A percentile compares a stretch with the other conserved stretches of the same genome.
Conservation (phyloP, 2,888 invertebrate genomes). For the Bellardia bayeri region DNA sequence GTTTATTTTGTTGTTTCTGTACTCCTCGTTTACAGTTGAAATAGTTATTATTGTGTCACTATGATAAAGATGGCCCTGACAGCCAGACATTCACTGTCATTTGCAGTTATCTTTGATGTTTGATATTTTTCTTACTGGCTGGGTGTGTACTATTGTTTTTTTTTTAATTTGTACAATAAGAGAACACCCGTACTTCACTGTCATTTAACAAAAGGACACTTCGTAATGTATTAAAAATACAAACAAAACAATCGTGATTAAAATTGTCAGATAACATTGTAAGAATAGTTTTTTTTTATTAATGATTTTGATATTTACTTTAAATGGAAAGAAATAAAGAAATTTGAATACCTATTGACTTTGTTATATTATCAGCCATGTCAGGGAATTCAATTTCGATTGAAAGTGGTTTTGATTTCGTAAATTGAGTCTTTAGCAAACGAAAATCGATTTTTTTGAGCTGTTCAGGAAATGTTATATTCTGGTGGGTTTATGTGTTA, state of each 20-base stretch:
- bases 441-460: too few species aligned
- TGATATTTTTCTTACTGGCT: constrained; percentile 40
- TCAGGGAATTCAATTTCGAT: too few species aligned
- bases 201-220: neutral
- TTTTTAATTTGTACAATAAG: neutral
- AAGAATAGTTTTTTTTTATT: neutral
- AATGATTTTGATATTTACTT: neutral
- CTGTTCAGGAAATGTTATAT: too few species aligned
- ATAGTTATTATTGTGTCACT: constrained; percentile 42
- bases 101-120: constrained; percentile 67
- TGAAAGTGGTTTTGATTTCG: too few species aligned
- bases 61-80: constrained; percentile 46
- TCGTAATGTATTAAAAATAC: neutral
- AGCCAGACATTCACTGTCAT: constrained; percentile 60
- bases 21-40: constrained; percentile 36
- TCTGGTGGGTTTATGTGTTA: too few species aligned
- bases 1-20: constrained; percentile 19
- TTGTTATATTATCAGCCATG: too few species aligned
- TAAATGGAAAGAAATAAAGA: neutral
- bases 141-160: neutral
- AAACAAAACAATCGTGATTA: neutral
- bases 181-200: neutral
- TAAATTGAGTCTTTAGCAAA: too few species aligned
- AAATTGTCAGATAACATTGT: neutral
- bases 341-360: neutral